These are phyloP conservation scores for Chydorus sphaericus DNA, from an alignment of 2,888 invertebrate species.

Conservation along the genomic window DNA sequence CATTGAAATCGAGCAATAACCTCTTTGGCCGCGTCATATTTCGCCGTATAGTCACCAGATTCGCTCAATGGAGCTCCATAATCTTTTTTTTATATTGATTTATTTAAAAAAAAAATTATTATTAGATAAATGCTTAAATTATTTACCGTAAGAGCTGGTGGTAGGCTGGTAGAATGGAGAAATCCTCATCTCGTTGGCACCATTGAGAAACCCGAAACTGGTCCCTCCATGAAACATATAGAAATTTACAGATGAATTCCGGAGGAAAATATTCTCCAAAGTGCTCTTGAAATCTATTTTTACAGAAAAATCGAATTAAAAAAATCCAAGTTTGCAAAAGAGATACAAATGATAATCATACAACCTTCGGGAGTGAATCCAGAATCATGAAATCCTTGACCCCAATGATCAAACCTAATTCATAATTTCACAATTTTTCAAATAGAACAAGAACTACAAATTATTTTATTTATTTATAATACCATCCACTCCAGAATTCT, in stretches of 20 bases:
- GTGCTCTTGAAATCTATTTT: conserved; percentile 21
- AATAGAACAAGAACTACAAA: background rate
- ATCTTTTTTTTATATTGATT: conserved; percentile 26
- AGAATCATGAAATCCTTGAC: background rate
- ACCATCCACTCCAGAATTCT: conserved; percentile 47
- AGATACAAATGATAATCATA: background rate
- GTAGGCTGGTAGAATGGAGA: conserved; percentile 25
- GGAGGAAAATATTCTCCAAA: conserved; percentile 4
- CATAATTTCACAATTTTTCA: too few relatives aligned
- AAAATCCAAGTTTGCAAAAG: background rate
- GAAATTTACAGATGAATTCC: conserved; percentile 52
- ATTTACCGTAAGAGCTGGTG: conserved; percentile 33
- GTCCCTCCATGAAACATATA: conserved; percentile 80
- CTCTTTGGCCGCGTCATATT: conserved; percentile 24
- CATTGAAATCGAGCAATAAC: conserved; percentile 18
- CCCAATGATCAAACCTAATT: background rate
- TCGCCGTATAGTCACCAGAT: conserved; percentile 35
- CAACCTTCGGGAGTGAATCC: background rate
- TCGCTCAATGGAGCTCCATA: conserved; percentile 39
- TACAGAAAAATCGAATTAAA: background rate
- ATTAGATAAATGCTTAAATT: conserved; percentile 8
- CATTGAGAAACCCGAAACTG: conserved; percentile 34
- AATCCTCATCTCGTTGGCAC: conserved; percentile 25
- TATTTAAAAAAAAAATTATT: background rate
- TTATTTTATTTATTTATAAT: conserved; percentile 31